Evolutionary conservation across 2,888 invertebrate genomes (phyloP), one percentile per base, ranked within the genome.

Genomic region (Ferrisia virgata): DNA sequence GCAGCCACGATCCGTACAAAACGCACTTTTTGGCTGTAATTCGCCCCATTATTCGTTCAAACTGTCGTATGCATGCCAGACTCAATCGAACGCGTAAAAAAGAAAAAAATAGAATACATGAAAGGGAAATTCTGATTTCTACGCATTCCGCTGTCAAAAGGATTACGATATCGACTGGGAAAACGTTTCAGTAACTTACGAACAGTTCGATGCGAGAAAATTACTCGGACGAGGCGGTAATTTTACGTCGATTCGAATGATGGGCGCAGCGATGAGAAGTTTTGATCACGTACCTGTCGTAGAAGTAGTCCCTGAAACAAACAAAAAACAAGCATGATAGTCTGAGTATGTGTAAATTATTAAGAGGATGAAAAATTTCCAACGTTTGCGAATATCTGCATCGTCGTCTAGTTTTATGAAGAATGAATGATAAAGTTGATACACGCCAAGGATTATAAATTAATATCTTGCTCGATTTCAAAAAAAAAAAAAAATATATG

Each of bases 221-320:
- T 64, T 28, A 28, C 58, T 3, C 28, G 2, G 43, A 3, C 5
- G 43, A 6, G 47, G 9, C 4, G 47, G 47, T 47, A 9, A 18
- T 47, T 47, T 47, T 47, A 47, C 18, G 47, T 18, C 18, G 36
- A 6, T 8, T 36, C n/a, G n/a, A n/a, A n/a, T n/a, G n/a, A n/a
- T n/a, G n/a, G n/a, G n/a, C n/a, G n/a, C n/a, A n/a, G n/a, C n/a
- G n/a, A n/a, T n/a, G n/a, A n/a, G 39, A 39, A 39, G 31, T 83
- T 76, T 43, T 33, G 11, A 39, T 28, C 36, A 89, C 92, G 90
- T 89, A 92, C 92, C 92, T 92, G 89, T 92, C 92, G 88, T 92
- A 92, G 89, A 92, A 92, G 89, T 92, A 92, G 89, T 92, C 92
- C 92, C 92, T 92, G 92, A 86, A 92, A 92, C 90, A 90, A 88